Evolutionary conservation across 2,888 invertebrate genomes (phyloP).

Genomic region (Gibbula magus): DNA sequence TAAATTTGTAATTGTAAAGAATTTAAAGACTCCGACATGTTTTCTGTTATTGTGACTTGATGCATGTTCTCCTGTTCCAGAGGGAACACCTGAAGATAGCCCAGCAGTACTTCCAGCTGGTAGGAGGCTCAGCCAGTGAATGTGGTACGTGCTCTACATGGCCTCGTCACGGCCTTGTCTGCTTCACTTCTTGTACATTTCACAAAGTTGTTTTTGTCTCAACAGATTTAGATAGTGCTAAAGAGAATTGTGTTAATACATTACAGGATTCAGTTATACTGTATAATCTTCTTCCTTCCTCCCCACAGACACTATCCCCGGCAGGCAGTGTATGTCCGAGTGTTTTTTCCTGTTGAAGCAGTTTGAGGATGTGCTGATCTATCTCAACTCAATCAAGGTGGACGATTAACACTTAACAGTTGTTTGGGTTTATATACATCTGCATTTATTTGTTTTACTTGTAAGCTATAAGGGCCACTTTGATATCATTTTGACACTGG

Average conservation of each 20-base stretch:
- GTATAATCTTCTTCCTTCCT: no score
- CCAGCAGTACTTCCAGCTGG: slow-evolving; percentile 95
- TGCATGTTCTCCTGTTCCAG: slow-evolving; percentile 78
- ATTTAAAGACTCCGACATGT: no score
- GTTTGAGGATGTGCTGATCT: slow-evolving; percentile 96
- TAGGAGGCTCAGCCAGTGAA: slow-evolving; percentile 96
- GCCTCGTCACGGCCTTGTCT: not conserved
- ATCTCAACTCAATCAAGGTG: slow-evolving; percentile 93
- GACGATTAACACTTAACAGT: not conserved
- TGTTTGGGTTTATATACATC: no score
- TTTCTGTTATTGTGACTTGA: no score
- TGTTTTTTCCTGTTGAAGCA: slow-evolving; percentile 95
- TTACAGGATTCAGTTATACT: not conserved
- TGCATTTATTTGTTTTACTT: no score
- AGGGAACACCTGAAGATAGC: slow-evolving; percentile 95
- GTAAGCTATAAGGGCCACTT: no score
- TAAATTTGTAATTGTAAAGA: no score
- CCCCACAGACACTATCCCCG: slow-evolving; percentile 87
- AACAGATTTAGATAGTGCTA: not conserved
- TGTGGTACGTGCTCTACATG: slow-evolving; percentile 78
- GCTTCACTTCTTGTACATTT: not conserved
- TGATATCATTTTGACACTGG: no score
- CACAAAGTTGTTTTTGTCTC: no score
- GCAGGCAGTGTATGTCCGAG: slow-evolving; percentile 98
- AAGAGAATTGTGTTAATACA: not conserved